Conservation (phyloP, 2,113 vertebrate genomes). For the Monarcha castaneiventris region DNA sequence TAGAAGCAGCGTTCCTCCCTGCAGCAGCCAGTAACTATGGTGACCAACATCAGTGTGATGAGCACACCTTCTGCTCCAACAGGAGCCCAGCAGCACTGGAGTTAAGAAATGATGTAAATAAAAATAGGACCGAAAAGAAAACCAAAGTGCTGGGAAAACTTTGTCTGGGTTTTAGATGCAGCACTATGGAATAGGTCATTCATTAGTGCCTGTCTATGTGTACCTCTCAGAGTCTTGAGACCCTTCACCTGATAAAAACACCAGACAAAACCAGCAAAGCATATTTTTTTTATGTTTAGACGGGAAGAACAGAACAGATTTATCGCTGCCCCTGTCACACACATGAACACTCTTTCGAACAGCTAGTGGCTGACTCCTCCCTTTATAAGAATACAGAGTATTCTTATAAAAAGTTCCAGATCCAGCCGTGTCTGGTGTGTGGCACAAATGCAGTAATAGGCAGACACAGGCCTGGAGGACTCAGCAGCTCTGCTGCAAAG, state of each 20-base stretch:
- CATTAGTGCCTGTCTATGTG: not conserved
- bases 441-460: not conserved
- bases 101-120: not conserved
- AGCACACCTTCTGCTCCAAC: not conserved
- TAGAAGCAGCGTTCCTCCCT: not conserved
- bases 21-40: conserved; percentile 22
- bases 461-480: not conserved
- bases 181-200: not conserved
- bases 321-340: not conserved
- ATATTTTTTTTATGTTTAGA: not conserved
- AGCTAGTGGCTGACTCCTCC: not conserved
- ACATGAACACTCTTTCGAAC: not conserved
- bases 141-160: not conserved
- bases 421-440: not conserved
- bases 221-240: not conserved
- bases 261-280: not conserved
- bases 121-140: not conserved
- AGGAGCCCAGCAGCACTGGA: not conserved
- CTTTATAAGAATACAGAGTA: not conserved
- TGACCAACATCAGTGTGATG: not conserved
- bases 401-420: not conserved
- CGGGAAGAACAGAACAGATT: not conserved
- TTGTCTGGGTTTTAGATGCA: not conserved
- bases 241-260: not conserved
- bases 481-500: not conserved